These are phyloP conservation scores for Paguma larvata DNA, from an alignment of 2,797 vertebrate species.

Conservation along the genomic window DNA sequence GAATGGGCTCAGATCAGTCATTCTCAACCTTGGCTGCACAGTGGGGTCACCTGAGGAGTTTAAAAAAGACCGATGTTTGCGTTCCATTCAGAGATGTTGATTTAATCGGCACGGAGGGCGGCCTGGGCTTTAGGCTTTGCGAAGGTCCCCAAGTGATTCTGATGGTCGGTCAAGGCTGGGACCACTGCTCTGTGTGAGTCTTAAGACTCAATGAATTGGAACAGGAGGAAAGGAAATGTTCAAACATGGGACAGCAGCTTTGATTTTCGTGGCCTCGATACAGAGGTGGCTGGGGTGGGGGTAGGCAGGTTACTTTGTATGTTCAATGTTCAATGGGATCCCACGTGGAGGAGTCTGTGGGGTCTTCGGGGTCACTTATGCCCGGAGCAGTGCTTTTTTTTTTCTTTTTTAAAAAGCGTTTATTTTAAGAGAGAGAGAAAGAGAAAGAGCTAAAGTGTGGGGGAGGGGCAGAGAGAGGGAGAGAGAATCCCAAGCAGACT, in stretches of 20 bases:
- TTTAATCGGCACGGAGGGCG: slow-evolving; percentile 5
- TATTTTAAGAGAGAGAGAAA: too few relatives aligned
- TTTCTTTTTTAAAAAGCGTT: too few relatives aligned
- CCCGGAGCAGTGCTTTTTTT: not conserved
- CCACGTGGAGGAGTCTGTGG: not conserved
- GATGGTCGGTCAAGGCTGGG: not conserved
- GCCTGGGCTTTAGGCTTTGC: not conserved
- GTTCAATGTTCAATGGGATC: not conserved
- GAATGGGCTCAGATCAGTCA: not conserved
- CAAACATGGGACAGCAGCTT: slow-evolving; percentile 28
- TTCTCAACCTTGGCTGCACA: slow-evolving; percentile 5
- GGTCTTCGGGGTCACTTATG: not conserved
- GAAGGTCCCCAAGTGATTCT: not conserved
- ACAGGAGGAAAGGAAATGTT: not conserved
- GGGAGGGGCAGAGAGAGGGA: too few relatives aligned
- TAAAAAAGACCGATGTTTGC: not conserved
- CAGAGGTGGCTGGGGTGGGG: not conserved
- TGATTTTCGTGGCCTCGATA: not conserved
- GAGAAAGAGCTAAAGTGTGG: too few relatives aligned
- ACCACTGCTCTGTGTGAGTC: not conserved
- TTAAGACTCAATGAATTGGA: slow-evolving; percentile 1
- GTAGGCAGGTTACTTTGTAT: not conserved
- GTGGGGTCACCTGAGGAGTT: not conserved
- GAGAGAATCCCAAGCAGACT: too few relatives aligned
- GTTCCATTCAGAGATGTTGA: slow-evolving; percentile 33